Base-by-base conservation (phyloP, 1,140 invertebrate species). In the Brachionus rotundiformis region DNA sequence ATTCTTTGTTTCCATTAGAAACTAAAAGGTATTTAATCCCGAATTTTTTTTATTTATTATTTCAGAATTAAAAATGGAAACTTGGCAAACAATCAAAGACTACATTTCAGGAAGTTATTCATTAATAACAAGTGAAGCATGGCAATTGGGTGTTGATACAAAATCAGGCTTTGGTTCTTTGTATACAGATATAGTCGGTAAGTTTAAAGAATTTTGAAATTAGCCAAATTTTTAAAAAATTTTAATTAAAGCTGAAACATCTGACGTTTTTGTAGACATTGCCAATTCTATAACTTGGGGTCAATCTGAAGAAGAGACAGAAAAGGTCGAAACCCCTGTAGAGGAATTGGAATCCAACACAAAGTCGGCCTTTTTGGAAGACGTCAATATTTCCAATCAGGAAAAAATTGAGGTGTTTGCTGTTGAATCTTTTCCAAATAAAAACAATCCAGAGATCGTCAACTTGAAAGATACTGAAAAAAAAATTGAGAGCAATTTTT, bases 351-450 rank as follows among this genome's bases (percentile, higher is more conserved):
- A 36, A 39, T n/a, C 33, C 16, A 10, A 13, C 3, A 16, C 27
- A 6, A 68, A 68, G 10, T 19, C 63, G 16, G 63, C 63, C 36
- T 68, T 33, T 68, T 36, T 68, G 31, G 63, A 68, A n/a, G 63
- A 68, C 10, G 33, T 19, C 3, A 68, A 68, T 36, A 29, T 44
- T 44, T 13, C 31, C 19, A 41, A 73, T 25, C 25, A 44, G 13
- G 68, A 73, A 25, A 73, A 73, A 73, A 41, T 73, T 44, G 68
- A 73, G 36, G 39, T 73, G 10, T 73, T 73, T 73, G 68, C 68
- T 25, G 68, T 73, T 41, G 68, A 73, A 41, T 25, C 68, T 27
- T 73, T 73, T 44, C 41, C 68, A 25, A 73, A 25, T 11, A 73
- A 47, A 27, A 19, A 44, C 0, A 73, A 39, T 31, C 68, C 68